These are phyloP conservation scores for Cylloceria caligata DNA, from an alignment of 2,888 invertebrate genomes.

Conservation along the genomic window DNA sequence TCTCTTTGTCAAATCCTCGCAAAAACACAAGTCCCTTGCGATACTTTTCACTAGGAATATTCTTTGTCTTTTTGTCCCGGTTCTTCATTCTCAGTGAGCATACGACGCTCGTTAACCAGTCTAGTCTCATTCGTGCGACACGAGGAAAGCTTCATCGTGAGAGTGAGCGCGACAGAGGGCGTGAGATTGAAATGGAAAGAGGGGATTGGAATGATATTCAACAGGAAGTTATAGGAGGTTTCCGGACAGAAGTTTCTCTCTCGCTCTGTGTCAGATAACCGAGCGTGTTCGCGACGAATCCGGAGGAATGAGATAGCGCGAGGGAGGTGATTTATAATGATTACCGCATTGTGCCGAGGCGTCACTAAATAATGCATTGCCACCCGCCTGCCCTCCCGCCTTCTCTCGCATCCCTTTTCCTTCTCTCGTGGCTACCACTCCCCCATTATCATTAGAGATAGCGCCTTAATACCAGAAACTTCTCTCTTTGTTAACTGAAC, in stretches of 20 bases:
- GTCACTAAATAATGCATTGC: conserved; percentile 79
- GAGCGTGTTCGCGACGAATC: conserved; percentile 28
- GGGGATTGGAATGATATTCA: conserved; percentile 68
- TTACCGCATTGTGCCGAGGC: conserved; percentile 77
- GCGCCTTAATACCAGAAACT: conserved; percentile 66
- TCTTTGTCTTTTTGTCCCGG: conserved; percentile 25
- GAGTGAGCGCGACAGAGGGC: not conserved
- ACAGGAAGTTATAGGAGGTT: conserved; percentile 76
- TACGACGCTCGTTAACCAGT: conserved; percentile 54
- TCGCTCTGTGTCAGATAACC: conserved; percentile 68
- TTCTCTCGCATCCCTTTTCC: conserved; percentile 45
- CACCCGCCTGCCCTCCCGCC: conserved; percentile 54
- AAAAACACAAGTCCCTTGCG: conserved; percentile 28
- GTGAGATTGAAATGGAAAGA: conserved; percentile 17
- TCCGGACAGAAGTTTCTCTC: conserved; percentile 68
- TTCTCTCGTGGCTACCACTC: conserved; percentile 50
- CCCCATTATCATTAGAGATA: conserved; percentile 78
- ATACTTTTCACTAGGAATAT: conserved; percentile 15
- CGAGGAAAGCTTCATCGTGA: not conserved
- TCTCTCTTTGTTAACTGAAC: conserved; percentile 64
- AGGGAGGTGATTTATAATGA: conserved; percentile 80
- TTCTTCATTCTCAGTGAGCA: conserved; percentile 22
- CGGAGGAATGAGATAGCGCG: conserved; percentile 67
- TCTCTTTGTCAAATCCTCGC: conserved; percentile 41
- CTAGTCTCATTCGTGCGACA: conserved; percentile 32